Evolutionary conservation across 2,888 invertebrate genomes (phyloP).

Genomic region (Furcula furcula): DNA sequence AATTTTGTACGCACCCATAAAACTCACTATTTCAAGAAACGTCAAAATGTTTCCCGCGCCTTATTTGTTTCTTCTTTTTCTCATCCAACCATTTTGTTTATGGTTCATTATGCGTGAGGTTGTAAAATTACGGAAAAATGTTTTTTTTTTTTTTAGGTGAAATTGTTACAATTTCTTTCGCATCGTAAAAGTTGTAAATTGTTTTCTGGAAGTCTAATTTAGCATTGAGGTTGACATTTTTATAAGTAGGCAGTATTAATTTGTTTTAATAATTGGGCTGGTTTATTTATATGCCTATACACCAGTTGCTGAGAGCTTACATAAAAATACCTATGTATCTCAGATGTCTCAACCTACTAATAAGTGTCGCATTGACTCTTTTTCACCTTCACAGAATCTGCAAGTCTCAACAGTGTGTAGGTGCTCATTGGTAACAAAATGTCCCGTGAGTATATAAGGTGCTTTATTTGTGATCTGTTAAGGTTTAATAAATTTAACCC

Average conservation of each 20-base stretch:
- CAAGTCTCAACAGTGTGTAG: too few species aligned
- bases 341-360: too few species aligned
- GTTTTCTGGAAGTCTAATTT: slow-evolving; percentile 27
- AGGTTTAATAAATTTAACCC: too few species aligned
- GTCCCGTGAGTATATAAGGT: too few species aligned
- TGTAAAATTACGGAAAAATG: slow-evolving; percentile 39
- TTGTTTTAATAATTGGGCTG: not conserved
- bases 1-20: slow-evolving; percentile 64
- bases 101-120: slow-evolving; percentile 42
- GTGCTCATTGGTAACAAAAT: too few species aligned
- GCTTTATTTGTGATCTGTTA: too few species aligned
- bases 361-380: too few species aligned
- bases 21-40: slow-evolving; percentile 46
- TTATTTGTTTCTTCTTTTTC: slow-evolving; percentile 41
- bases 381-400: too few species aligned
- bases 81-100: slow-evolving; percentile 36
- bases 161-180: slow-evolving; percentile 68
- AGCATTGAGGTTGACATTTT: slow-evolving; percentile 22
- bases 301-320: too few species aligned
- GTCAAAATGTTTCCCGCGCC: slow-evolving; percentile 68
- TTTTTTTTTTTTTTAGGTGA: slow-evolving; percentile 40
- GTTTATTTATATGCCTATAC: not conserved
- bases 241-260: slow-evolving; percentile 8
- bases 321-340: too few species aligned
- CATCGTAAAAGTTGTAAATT: slow-evolving; percentile 32